Evolutionary conservation across 1,140 invertebrate genomes (phyloP).

Genomic region (Meloidogyne hapla): DNA sequence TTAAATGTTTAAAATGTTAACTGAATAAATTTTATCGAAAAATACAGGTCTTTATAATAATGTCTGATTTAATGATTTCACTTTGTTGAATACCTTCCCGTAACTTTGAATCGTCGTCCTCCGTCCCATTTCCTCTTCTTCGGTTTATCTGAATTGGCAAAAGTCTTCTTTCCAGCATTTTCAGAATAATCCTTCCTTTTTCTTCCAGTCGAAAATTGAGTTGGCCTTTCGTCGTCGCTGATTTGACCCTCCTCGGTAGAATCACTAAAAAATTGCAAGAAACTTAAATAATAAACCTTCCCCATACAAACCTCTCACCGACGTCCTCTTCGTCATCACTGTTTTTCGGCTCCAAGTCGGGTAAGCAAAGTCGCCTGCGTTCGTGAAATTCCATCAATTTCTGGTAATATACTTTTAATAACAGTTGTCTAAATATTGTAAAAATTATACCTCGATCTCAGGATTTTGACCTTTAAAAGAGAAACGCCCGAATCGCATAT

Average conservation of each 20-base stretch:
- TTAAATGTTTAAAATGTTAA: too few relatives aligned
- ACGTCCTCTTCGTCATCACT: background rate
- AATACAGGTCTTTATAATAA: background rate
- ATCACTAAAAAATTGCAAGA: background rate
- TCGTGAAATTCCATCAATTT: slow-evolving; percentile 27
- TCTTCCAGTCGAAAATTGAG: background rate
- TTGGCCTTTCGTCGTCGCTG: slow-evolving; percentile 6
- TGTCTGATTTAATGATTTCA: background rate
- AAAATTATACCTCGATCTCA: slow-evolving; percentile 11
- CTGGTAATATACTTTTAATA: background rate
- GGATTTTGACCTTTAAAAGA: slow-evolving; percentile 27
- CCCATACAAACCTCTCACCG: background rate
- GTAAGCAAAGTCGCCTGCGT: slow-evolving; percentile 11
- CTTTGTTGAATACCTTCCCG: background rate
- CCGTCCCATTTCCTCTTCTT: background rate
- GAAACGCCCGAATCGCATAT: slow-evolving; percentile 27
- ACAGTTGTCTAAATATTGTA: background rate
- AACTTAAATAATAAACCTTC: background rate
- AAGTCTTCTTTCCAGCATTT: background rate
- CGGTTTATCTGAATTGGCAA: background rate
- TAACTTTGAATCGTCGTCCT: background rate
- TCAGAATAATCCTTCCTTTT: background rate
- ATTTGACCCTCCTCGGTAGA: slow-evolving; percentile 11
- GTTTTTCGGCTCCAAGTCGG: slow-evolving; percentile 7
- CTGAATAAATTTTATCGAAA: background rate